Evolutionary conservation across 2,113 vertebrate genomes (phyloP).

Genomic region (Dasypus novemcinctus): DNA sequence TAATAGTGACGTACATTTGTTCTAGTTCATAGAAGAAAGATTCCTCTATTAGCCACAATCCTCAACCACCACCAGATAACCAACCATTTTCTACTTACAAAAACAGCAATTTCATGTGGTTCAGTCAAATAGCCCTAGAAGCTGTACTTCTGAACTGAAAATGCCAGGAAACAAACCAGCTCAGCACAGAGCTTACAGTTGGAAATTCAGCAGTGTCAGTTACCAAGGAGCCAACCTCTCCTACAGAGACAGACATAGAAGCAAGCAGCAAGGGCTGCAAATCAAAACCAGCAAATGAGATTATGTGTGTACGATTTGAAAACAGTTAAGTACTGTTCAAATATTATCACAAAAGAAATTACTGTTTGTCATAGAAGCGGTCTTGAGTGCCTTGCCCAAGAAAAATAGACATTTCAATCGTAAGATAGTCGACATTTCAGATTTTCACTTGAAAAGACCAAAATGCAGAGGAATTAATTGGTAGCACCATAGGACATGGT

Average conservation of each 20-base stretch:
- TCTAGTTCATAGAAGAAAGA: too few species aligned
- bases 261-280: background rate
- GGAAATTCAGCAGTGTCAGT: background rate
- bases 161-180: background rate
- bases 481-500: background rate
- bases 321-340: background rate
- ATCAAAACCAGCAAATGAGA: background rate
- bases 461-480: background rate
- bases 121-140: background rate
- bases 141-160: background rate
- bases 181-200: background rate
- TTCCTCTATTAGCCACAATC: too few species aligned
- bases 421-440: background rate
- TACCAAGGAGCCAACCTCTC: background rate
- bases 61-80: background rate
- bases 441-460: background rate
- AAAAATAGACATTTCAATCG: background rate
- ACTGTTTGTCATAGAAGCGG: background rate
- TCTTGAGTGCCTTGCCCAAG: background rate
- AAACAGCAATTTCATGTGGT: background rate
- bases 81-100: background rate
- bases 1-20: too few species aligned
- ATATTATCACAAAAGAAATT: background rate
- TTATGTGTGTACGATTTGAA: background rate
- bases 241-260: background rate